phyloP scores from a whole-genome alignment of 2,888 invertebrate species.

The Myopa tessellatipennis region DNA sequence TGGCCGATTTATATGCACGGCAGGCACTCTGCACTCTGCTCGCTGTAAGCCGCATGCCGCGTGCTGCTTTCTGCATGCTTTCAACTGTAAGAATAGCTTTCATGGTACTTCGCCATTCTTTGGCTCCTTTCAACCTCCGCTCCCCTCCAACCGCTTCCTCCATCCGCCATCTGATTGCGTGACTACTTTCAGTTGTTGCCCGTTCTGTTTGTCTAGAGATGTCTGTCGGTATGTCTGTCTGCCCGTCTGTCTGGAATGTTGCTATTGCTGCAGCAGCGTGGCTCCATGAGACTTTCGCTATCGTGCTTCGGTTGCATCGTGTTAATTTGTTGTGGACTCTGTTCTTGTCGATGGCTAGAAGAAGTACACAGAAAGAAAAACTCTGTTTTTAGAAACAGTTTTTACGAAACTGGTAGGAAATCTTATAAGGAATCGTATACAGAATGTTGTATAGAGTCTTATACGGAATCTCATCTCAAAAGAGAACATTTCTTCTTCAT shows the following conservation, averaged over 20 bases:
- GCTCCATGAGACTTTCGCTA: constrained; percentile 18
- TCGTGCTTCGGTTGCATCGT: neutral
- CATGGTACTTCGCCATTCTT: neutral
- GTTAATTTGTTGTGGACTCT: constrained; percentile 25
- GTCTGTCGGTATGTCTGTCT: neutral
- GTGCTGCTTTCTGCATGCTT: neutral
- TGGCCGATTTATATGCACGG: constrained; percentile 21
- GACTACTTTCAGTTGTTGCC: neutral
- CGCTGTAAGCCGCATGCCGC: neutral
- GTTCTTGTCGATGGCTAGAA: neutral
- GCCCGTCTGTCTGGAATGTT: neutral
- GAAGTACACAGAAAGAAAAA: constrained; percentile 5
- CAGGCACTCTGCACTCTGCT: neutral
- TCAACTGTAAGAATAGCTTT: constrained; percentile 3
- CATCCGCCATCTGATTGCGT: neutral
- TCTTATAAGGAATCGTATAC: too few relatives aligned
- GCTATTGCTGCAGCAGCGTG: neutral
- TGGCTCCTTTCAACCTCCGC: neutral
- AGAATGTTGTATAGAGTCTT: too few relatives aligned
- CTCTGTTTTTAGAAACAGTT: too few relatives aligned
- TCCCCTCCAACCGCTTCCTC: neutral
- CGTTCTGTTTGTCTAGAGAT: neutral
- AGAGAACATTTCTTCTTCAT: too few relatives aligned
- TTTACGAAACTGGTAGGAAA: too few relatives aligned
- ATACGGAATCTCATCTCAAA: too few relatives aligned